A percentile compares a stretch with the other conserved stretches of the same genome.
These are phyloP conservation scores for Dasysyrphus albostriatus DNA, from an alignment of 2,888 invertebrate species.

Conservation along the genomic window DNA sequence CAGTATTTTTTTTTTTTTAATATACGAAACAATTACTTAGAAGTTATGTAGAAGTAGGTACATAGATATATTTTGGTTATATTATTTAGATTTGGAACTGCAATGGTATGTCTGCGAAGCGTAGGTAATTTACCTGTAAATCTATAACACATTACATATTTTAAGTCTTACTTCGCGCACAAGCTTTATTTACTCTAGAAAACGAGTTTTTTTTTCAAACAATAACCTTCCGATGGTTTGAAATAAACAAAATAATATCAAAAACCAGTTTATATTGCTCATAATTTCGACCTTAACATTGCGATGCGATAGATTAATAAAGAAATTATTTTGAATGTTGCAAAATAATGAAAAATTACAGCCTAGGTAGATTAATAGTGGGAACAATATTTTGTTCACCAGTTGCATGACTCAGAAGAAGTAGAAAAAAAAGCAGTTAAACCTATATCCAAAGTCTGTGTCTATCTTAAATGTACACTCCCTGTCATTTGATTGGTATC, in stretches of 20 bases:
- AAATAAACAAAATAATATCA: not conserved
- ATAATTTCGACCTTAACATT: conserved; percentile 28
- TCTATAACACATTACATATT: not conserved
- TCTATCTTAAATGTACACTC: not conserved
- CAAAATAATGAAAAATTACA: not conserved
- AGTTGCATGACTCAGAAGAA: conserved; percentile 17
- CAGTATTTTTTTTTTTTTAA: too few species aligned
- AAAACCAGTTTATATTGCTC: conserved; percentile 17
- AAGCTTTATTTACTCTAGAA: not conserved
- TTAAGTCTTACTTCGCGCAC: not conserved
- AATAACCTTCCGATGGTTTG: conserved; percentile 7
- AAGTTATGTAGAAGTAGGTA: too few species aligned
- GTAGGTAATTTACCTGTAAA: not conserved
- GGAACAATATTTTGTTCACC: conserved; percentile 4
- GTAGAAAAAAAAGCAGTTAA: conserved; percentile 8
- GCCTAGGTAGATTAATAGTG: not conserved
- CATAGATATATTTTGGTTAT: not conserved
- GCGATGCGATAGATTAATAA: not conserved
- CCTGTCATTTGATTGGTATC: not conserved
- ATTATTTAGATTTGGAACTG: not conserved
- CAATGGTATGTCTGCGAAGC: not conserved
- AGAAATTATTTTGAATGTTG: not conserved
- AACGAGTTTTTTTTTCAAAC: conserved; percentile 17
- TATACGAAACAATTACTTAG: too few species aligned
- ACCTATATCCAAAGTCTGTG: not conserved